Base-by-base conservation (phyloP, 2,888 invertebrate genomes). In the Caenorhabditis angaria region DNA sequence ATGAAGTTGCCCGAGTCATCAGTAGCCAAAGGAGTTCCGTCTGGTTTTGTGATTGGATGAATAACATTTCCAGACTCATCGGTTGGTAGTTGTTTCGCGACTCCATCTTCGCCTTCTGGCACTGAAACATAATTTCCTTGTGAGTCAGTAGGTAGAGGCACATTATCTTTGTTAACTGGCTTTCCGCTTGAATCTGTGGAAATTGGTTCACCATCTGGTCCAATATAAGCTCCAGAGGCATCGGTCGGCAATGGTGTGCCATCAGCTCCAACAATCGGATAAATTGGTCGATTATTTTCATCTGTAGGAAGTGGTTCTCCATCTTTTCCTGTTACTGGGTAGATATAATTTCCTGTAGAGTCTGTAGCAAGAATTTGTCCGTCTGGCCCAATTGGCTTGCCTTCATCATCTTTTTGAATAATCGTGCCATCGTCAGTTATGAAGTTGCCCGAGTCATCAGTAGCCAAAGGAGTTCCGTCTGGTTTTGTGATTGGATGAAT, bases 311-410 rank as follows among this genome's bases (percentile, higher is more conserved):
- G 56, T n/a, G 65, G 61, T 0, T 48, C 41, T 50, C 72, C 76
- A 57, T 77, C 76, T 8, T 70, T 72, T 18, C 74, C 82, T n/a
- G 78, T 63, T 1, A 28, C 58, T 2, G 80, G 78, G 51, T 80
- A 72, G 22, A 77, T 65, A 63, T 76, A 65, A 55, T 65, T 60
- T 48, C 75, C 78, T 25, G 61, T 18, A 3, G 35, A 25, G 53
- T 76, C 78, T 12, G 75, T 78, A 18, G 75, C 65, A n/a, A 78
- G 48, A 32, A 70, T 57, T 47, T 60, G 69, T 25, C 81, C 79
- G 47, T 77, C 77, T 8, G 76, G 70, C 27, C 76, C 81, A 10
- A 81, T 22, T 29, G 68, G 73, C 25, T 61, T 61, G 8, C 76
- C 76, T 12, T 60, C 53, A 20, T 41, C 54, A 53, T 78, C 66